A percentile compares a stretch with the other conserved stretches of the same genome.
phyloP scores from a whole-genome alignment of 2,888 invertebrate species.

The Cryptophagus acutangulus region DNA sequence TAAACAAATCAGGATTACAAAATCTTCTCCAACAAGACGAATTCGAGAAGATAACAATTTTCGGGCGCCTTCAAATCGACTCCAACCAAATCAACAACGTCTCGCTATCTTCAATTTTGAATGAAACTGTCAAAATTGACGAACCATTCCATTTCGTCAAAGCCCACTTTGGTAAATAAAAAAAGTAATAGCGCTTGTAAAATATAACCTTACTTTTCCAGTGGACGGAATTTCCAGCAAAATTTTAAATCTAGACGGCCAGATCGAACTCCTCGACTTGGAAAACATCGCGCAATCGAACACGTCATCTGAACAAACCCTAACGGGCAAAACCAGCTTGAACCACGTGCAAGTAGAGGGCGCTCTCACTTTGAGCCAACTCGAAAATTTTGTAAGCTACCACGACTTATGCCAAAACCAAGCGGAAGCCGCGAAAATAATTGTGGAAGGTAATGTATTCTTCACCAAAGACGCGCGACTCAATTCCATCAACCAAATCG shows the following conservation, averaged over 20 bases:
- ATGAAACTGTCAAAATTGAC: conserved; percentile 43
- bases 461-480: conserved; percentile 48
- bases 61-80: conserved; percentile 38
- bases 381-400: too few species aligned
- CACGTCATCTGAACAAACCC: conserved; percentile 26
- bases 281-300: conserved; percentile 44
- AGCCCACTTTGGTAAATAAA: conserved; percentile 3
- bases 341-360: not conserved
- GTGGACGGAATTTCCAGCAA: conserved; percentile 24
- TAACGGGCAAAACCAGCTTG: conserved; percentile 29
- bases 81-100: conserved; percentile 45
- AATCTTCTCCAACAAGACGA: conserved; percentile 22
- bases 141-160: conserved; percentile 27
- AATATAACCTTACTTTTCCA: conserved; percentile 15
- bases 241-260: conserved; percentile 27
- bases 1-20: too few species aligned
- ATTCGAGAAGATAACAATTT: conserved; percentile 33
- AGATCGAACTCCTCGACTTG: conserved; percentile 45
- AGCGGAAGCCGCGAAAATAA: too few species aligned
- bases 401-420: too few species aligned
- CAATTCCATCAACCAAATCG: conserved; percentile 43
- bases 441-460: conserved; percentile 47
- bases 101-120: conserved; percentile 39
- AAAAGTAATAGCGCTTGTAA: conserved; percentile 8
- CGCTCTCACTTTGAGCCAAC: too few species aligned